Base-by-base conservation (phyloP, 2,113 vertebrate species). In the Phalacrocorax pelagicus region DNA sequence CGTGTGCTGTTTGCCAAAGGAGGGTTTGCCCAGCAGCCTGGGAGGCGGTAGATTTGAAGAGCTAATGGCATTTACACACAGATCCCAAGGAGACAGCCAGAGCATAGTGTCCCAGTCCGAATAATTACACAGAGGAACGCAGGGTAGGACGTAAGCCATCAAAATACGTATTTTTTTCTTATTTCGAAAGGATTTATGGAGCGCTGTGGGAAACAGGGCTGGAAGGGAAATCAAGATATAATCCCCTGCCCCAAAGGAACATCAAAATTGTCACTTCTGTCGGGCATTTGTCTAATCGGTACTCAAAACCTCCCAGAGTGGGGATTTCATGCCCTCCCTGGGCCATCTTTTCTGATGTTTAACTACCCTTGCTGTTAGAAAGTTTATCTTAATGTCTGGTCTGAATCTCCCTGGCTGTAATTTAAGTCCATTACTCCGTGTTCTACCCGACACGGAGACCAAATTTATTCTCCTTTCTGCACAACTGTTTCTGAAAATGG, bases 171-270 rank as follows among this genome's bases (percentile, higher is more conserved):
- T 57, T 44, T 46, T 51, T 46, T 51, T 59, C 69, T 63, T 65
- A 15, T 52, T 78, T 49, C 49, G 69, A 4, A 93, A 65, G 34
- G 2, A 46, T 89, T 96, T 77, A 62, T 40, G 26, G 70, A 79
- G 49, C 1, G 0, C 36, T 80, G 49, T 1, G 75, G 62, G 81
- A 90, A 95, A 72, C 0, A 0, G 46, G 32, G 30, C 27, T 91
- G 61, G 36, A 49, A 84, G 58, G 42, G 49, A 92, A 88, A 91
- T 91, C 58, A 66, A 93, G 81, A 73, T 90, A 54, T 92, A 91
- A 94, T 94, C 83, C 81, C 9, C 27, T 95, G 62, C 78, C 78
- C 84, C 84, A 91, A 59, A 96, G 92, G 93, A 96, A 74, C 66
- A 77, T 90, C 87, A 95, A 2, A 90, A 85, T 77, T 85, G 87